Evolutionary conservation across 2,113 vertebrate genomes (phyloP), one percentile per base, ranked within the genome.

Genomic region (Dolichallabes microphthalmus): DNA sequence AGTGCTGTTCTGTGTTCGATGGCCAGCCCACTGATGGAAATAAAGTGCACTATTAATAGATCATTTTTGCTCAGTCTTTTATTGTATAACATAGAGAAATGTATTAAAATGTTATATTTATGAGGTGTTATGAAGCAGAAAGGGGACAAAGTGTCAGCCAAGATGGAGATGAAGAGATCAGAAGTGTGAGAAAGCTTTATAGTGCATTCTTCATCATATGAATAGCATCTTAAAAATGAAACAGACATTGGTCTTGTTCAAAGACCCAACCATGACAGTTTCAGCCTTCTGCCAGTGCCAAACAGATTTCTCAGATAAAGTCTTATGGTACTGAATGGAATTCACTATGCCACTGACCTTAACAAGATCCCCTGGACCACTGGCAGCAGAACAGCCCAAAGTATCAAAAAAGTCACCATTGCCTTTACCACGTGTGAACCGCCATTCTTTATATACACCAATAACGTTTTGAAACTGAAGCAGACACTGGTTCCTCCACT

Each of bases 161-260:
- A 74, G 0, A 52, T 14, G 22, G 22, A 52, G 71, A n/a, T 73
- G 39, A 73, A 73, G 1, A 50, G 4, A 73, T 74, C 32, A 71
- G 35, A 73, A 50, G 73, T 74, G 39, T 74, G 71, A 74, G 69
- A 74, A 74, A 74, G 71, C 71, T 74, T 50, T 50, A 25, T 50
- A n/a, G 45, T 45, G 45, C 60, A 61, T 61, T 61, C 17, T 25
- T 25, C 22, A 61, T 10, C 45, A 45, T 45, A 45, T 45, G 9
- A 25, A 61, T 61, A 61, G 22, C 60, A 61, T 61, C 9, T 61
- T 61, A 25, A 61, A 61, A 25, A 3, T 17, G 15, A 17, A 58
- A 58, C 14, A 19, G 57, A 58, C 15, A 58, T 25, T 50, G 53
- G 73, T 45, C 45, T 45, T 45, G 7, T 45, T 45, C 45, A 45